These are phyloP conservation scores for Strigamia transsilvanica DNA, from an alignment of 2,888 invertebrate species.

Conservation along the genomic window DNA sequence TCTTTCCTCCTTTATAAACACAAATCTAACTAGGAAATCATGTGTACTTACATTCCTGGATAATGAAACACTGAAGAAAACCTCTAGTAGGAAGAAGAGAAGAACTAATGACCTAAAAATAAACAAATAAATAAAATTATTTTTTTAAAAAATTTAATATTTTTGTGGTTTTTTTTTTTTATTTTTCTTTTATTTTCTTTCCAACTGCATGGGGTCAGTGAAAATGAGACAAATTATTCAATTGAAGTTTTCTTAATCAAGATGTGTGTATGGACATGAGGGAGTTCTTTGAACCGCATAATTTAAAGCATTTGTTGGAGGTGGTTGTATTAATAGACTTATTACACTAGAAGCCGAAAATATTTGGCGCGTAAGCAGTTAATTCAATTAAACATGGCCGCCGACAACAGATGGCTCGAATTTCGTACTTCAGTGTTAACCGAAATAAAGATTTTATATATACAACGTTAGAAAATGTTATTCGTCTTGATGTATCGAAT, in stretches of 20 bases:
- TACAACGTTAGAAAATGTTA: too few species aligned
- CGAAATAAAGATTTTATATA: neutral
- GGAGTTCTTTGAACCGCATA: slow-evolving; percentile 14
- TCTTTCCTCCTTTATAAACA: neutral
- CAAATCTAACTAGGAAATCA: neutral
- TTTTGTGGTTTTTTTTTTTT: too few species aligned
- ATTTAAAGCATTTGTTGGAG: slow-evolving; percentile 20
- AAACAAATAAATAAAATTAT: neutral
- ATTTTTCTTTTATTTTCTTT: too few species aligned
- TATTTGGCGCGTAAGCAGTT: neutral
- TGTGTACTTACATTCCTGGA: slow-evolving; percentile 50
- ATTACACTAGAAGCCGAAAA: neutral
- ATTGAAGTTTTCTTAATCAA: neutral
- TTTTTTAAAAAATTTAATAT: neutral
- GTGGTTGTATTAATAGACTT: neutral
- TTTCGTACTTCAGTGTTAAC: neutral
- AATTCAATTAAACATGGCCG: slow-evolving; percentile 6
- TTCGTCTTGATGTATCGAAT: too few species aligned
- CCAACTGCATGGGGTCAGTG: neutral
- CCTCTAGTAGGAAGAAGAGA: slow-evolving; percentile 11
- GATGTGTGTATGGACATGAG: neutral
- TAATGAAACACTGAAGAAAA: slow-evolving; percentile 52
- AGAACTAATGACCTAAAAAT: slow-evolving; percentile 37
- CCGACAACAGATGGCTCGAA: neutral
- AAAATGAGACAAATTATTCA: neutral